Base-by-base conservation (phyloP, 2,888 invertebrate genomes). In the Amphimallon solstitiale region DNA sequence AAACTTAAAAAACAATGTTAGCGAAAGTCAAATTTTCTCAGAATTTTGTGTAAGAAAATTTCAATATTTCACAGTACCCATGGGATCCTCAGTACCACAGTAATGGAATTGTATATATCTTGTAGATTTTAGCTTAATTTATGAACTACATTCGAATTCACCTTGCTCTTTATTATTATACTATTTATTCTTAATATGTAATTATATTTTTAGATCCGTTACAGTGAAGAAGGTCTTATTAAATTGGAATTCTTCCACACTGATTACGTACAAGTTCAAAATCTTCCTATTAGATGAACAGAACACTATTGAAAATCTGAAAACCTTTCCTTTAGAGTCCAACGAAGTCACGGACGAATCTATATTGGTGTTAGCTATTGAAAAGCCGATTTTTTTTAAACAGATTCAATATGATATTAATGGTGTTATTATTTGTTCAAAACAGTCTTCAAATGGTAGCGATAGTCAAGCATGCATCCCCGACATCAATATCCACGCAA, bases 191-290 rank as follows among this genome's bases (percentile, higher is more conserved):
- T n/a, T n/a, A n/a, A n/a, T n/a, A n/a, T n/a, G n/a, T 29, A 5
- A 1, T 49, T 61, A 34, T 34, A 6, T 64, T 75, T 75, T 51
- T 56, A 77, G 76, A 10, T 15, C 51, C 9, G 46, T 70, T 9
- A 64, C 66, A 38, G 66, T 73, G 4, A 23, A 73, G 3, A 68
- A 69, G 48, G 51, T 71, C 0, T 49, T 72, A 40, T 51, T 76
- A 43, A 68, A 68, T 45, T 73, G 71, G 70, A 46, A 70, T n/a
- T 68, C 71, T 0, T 43, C 71, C 7, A 54, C 52, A 37, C 64
- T 70, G 9, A 48, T 75, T 3, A 68, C 52, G 6, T 77, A 77
- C 54, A 64, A 67, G n/a, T 66, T 61, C n/a, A 65, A 66, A 23
- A 61, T 63, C 15, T 63, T 54, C 45, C 10, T 35, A 14, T 17